A percentile compares a stretch with the other conserved stretches of the same genome.
Conservation (phyloP, 2,113 vertebrate genomes). For the Athene cunicularia region DNA sequence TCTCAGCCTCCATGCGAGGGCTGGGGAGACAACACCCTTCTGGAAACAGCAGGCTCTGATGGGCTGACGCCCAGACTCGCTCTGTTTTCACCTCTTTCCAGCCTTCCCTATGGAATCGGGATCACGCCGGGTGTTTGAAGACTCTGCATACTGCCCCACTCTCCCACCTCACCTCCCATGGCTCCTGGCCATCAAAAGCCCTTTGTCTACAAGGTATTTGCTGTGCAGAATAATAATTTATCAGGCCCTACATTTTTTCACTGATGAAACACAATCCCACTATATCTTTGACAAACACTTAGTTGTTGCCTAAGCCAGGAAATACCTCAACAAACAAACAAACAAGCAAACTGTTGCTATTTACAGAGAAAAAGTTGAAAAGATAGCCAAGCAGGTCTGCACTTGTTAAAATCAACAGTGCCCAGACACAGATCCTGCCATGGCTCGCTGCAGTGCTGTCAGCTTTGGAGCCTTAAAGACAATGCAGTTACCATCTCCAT, state of each 20-base stretch:
- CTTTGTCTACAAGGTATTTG: slow-evolving; percentile 39
- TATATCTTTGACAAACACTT: slow-evolving; percentile 1
- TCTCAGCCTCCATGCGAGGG: not conserved
- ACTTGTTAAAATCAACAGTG: slow-evolving; percentile 61
- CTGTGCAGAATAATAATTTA: not conserved
- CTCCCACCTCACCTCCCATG: not conserved
- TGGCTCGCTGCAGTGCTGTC: not conserved
- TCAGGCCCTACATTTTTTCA: not conserved
- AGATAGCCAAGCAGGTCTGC: slow-evolving; percentile 68
- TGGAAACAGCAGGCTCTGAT: not conserved
- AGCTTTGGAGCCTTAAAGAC: not conserved
- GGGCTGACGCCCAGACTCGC: not conserved
- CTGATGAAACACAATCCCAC: not conserved
- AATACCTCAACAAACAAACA: slow-evolving; percentile 50
- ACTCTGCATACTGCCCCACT: not conserved
- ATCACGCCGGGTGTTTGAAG: not conserved
- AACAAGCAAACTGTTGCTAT: slow-evolving; percentile 71
- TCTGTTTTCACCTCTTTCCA: not conserved
- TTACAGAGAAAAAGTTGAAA: slow-evolving; percentile 57
- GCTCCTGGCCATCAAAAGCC: not conserved
- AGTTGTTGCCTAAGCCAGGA: not conserved
- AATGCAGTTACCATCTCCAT: not conserved
- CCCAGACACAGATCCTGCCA: not conserved
- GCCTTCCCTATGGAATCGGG: not conserved
- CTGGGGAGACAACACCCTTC: not conserved